phyloP scores from a whole-genome alignment of 2,888 invertebrate genomes.

The Volucella zonaria region DNA sequence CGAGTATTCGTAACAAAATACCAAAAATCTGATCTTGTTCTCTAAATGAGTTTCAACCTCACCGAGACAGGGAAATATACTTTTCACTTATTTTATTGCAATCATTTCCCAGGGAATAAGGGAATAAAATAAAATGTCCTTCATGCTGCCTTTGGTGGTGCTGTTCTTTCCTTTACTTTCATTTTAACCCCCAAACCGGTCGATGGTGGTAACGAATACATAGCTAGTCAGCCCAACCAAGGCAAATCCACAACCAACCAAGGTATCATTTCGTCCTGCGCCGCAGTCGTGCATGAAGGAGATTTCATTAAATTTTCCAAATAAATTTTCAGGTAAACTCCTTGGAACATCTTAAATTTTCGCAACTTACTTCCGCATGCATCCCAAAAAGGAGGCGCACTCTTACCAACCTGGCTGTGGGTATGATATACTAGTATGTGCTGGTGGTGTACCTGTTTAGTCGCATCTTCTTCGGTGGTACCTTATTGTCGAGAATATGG shows the following conservation, averaged over 20 bases:
- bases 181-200: too few relatives aligned
- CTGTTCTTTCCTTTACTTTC: too few relatives aligned
- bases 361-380: conserved; percentile 68
- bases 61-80: conserved; percentile 11
- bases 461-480: neutral
- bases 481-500: conserved; percentile 59
- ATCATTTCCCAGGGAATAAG: conserved; percentile 43
- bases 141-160: neutral
- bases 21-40: conserved; percentile 58
- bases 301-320: conserved; percentile 61
- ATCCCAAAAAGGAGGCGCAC: conserved; percentile 5
- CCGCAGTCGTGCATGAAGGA: conserved; percentile 43
- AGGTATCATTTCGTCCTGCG: neutral
- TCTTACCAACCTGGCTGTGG: neutral
- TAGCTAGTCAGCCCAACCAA: neutral
- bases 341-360: conserved; percentile 63
- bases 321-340: conserved; percentile 56
- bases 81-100: conserved; percentile 46
- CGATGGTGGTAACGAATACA: too few relatives aligned
- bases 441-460: conserved; percentile 28
- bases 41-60: conserved; percentile 54
- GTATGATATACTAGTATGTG: neutral
- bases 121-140: conserved; percentile 52
- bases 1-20: conserved; percentile 34
- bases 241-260: neutral